Conservation (phyloP, 2,113 vertebrate genomes). For the Planiliza haematocheilus region DNA sequence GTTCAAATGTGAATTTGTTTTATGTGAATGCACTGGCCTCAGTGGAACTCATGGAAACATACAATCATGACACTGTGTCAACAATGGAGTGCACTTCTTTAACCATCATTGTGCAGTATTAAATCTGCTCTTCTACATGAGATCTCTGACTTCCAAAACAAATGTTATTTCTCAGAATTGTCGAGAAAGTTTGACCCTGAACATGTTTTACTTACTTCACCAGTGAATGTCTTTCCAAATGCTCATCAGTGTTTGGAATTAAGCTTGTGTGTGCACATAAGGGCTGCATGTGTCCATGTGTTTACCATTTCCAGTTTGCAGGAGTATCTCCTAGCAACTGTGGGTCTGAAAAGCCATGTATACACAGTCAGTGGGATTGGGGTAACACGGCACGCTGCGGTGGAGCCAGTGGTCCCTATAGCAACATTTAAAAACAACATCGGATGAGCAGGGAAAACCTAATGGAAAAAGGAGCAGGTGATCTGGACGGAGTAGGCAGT, state of each 20-base stretch:
- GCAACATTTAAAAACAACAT: slow-evolving; percentile 70
- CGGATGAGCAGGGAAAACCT: slow-evolving; percentile 31
- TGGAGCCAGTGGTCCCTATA: slow-evolving; percentile 71
- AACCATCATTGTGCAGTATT: slow-evolving; percentile 22
- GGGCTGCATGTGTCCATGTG: slow-evolving; percentile 59
- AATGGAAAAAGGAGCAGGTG: slow-evolving; percentile 58
- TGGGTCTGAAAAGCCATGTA: slow-evolving; percentile 64
- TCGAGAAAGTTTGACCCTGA: slow-evolving; percentile 1
- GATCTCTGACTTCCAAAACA: slow-evolving; percentile 13
- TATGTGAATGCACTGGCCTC: slow-evolving; percentile 23
- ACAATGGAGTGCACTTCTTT: slow-evolving; percentile 16
- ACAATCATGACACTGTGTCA: slow-evolving; percentile 4
- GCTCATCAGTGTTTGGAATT: slow-evolving; percentile 39
- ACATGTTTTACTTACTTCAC: not conserved
- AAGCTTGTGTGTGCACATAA: slow-evolving; percentile 51
- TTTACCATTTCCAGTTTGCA: slow-evolving; percentile 66
- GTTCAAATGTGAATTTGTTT: slow-evolving; percentile 33
- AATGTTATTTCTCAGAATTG: not conserved
- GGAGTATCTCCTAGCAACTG: slow-evolving; percentile 79
- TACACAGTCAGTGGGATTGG: slow-evolving; percentile 65
- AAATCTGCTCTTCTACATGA: slow-evolving; percentile 12
- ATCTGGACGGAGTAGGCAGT: slow-evolving; percentile 27
- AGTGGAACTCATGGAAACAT: not conserved
- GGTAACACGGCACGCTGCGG: slow-evolving; percentile 64
- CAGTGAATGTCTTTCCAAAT: slow-evolving; percentile 35